Conservation (phyloP, 2,888 invertebrate species). For the Electrophaes corylata region DNA sequence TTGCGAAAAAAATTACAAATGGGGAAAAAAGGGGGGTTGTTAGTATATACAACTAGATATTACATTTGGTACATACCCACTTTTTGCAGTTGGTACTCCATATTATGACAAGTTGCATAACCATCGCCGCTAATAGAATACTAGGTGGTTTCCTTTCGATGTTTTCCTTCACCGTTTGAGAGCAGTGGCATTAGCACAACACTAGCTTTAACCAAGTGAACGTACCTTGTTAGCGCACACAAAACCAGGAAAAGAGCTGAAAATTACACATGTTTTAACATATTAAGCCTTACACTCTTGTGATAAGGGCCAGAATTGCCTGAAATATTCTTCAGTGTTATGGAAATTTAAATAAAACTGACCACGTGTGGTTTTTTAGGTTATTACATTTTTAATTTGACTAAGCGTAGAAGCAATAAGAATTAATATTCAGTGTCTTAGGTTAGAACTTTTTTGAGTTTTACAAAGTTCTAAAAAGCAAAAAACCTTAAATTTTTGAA, state of each 20-base stretch:
- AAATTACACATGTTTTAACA: conserved; percentile 8
- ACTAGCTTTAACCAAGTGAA: not conserved
- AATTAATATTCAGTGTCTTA: not conserved
- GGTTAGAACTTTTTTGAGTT: not conserved
- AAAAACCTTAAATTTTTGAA: too few species aligned
- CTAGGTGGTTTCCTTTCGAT: too few species aligned
- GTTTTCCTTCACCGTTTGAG: too few species aligned
- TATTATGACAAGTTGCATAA: too few species aligned
- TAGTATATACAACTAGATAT: too few species aligned
- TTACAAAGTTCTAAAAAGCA: too few species aligned
- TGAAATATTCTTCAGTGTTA: too few species aligned
- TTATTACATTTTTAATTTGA: not conserved
- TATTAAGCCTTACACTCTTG: conserved; percentile 1
- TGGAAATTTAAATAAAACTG: conserved; percentile 9
- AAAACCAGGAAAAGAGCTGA: conserved; percentile 17
- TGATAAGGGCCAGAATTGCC: not conserved
- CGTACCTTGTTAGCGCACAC: conserved; percentile 4
- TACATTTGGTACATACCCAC: too few species aligned
- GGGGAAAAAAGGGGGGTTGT: too few species aligned
- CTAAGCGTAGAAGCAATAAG: not conserved
- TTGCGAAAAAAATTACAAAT: too few species aligned
- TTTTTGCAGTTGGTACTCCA: too few species aligned
- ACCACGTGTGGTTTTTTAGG: conserved; percentile 1
- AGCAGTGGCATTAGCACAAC: not conserved
- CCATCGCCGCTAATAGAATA: too few species aligned